Percentiles rank a stretch among this genome's conserved stretches.
Evolutionary conservation across 1,140 invertebrate genomes (phyloP).

Genomic region (Rhopalosiphum padi): DNA sequence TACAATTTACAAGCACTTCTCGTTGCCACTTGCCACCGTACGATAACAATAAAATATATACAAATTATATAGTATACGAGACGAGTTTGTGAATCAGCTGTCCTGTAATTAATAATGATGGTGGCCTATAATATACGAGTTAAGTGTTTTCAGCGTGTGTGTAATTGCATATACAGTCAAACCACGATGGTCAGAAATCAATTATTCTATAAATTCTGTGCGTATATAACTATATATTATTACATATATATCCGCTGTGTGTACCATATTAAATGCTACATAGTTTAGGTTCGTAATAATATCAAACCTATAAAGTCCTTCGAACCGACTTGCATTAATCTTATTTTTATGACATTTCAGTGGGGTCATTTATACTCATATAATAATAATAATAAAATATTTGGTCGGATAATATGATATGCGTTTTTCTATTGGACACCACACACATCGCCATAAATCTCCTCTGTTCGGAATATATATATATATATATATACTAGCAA

Average conservation of each 20-base stretch:
- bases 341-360: constrained; percentile 28
- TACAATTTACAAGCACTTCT: constrained; percentile 41
- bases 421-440: background rate
- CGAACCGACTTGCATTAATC: background rate
- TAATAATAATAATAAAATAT: background rate
- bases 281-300: background rate
- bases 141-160: constrained; percentile 33
- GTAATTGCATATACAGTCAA: constrained; percentile 24
- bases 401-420: constrained; percentile 2
- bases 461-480: background rate
- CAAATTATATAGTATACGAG: background rate
- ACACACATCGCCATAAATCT: constrained; percentile 34
- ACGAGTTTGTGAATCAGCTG: background rate
- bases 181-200: constrained; percentile 26
- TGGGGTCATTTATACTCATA: constrained; percentile 26
- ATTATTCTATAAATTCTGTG: background rate
- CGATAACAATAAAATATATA: constrained; percentile 23
- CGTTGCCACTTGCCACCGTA: background rate
- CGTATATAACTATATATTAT: background rate
- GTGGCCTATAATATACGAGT: background rate
- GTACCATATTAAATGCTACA: background rate
- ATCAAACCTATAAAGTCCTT: background rate
- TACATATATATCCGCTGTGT: background rate
- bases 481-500: background rate
- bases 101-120: constrained; percentile 32